Conservation (phyloP, 2,113 vertebrate genomes). For the Poecilia latipinna region DNA sequence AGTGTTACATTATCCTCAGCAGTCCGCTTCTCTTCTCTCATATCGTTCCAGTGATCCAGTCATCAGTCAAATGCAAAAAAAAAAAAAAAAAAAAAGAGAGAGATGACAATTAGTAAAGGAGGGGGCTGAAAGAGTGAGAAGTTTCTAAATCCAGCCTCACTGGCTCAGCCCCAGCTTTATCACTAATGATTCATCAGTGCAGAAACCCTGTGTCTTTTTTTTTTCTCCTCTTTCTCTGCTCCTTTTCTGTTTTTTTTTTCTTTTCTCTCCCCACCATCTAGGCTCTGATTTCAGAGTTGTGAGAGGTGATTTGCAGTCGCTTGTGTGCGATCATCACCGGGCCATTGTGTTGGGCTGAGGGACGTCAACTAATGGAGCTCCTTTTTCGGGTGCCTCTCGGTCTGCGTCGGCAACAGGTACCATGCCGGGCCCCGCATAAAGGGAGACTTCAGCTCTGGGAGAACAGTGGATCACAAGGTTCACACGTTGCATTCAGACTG, state of each 20-base stretch:
- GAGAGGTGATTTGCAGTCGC: constrained; percentile 64
- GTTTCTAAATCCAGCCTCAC: constrained; percentile 76
- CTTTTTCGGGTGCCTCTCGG: constrained; percentile 50
- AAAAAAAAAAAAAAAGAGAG: neutral
- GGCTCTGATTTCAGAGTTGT: constrained; percentile 71
- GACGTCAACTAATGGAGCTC: constrained; percentile 62
- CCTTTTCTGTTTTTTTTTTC: constrained; percentile 25
- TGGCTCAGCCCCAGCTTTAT: constrained; percentile 68
- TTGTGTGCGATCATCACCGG: constrained; percentile 69
- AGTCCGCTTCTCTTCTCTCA: constrained; percentile 45
- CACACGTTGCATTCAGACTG: constrained; percentile 49
- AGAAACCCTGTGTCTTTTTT: constrained; percentile 48
- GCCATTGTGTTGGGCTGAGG: constrained; percentile 65
- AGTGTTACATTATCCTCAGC: constrained; percentile 62
- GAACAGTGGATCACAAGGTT: constrained; percentile 70
- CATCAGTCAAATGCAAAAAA: constrained; percentile 67
- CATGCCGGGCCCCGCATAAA: constrained; percentile 43
- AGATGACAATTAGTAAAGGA: constrained; percentile 69
- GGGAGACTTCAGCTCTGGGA: constrained; percentile 32
- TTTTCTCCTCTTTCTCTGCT: constrained; percentile 26
- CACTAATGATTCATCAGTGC: constrained; percentile 77
- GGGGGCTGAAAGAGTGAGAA: constrained; percentile 67
- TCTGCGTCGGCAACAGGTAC: constrained; percentile 68
- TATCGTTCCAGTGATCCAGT: constrained; percentile 63
- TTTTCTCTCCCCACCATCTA: neutral